Conservation (phyloP, 2,888 invertebrate genomes). For the Neria commutata region DNA sequence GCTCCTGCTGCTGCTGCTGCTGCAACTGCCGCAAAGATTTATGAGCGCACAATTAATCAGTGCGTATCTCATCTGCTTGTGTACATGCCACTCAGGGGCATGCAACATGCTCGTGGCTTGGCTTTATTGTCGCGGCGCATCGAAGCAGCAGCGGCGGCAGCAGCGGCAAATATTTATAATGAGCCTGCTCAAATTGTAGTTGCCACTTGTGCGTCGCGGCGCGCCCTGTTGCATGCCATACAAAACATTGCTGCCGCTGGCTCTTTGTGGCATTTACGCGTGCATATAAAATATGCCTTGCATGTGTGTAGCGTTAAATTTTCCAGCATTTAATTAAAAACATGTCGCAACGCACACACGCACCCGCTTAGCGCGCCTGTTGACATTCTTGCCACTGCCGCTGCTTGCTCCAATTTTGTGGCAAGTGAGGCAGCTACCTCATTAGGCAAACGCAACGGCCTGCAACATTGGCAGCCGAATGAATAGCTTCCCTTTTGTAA, state of each 20-base stretch:
- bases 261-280: slow-evolving; percentile 26
- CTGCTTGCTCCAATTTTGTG: no score
- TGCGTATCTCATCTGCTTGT: slow-evolving; percentile 9
- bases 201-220: neutral
- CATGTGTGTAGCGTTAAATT: slow-evolving; percentile 45
- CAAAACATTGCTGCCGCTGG: slow-evolving; percentile 1
- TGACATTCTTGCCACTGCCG: no score
- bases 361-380: no score
- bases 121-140: slow-evolving; percentile 6
- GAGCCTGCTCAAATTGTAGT: slow-evolving; percentile 12
- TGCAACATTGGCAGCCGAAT: no score
- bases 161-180: slow-evolving; percentile 28
- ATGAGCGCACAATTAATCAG: slow-evolving; percentile 40
- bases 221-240: slow-evolving; percentile 8
- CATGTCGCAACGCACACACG: slow-evolving; percentile 46
- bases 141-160: no score
- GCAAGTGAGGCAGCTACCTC: no score
- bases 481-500: no score
- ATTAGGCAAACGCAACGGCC: no score
- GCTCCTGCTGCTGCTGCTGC: no score
- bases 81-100: slow-evolving; percentile 15
- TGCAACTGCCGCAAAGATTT: slow-evolving; percentile 24
- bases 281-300: slow-evolving; percentile 17
- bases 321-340: slow-evolving; percentile 58
- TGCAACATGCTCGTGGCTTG: slow-evolving; percentile 19